Evolutionary conservation across 2,888 invertebrate species (phyloP), one percentile per base, ranked within the genome.

Genomic region (Lissocephala sabroskyi): DNA sequence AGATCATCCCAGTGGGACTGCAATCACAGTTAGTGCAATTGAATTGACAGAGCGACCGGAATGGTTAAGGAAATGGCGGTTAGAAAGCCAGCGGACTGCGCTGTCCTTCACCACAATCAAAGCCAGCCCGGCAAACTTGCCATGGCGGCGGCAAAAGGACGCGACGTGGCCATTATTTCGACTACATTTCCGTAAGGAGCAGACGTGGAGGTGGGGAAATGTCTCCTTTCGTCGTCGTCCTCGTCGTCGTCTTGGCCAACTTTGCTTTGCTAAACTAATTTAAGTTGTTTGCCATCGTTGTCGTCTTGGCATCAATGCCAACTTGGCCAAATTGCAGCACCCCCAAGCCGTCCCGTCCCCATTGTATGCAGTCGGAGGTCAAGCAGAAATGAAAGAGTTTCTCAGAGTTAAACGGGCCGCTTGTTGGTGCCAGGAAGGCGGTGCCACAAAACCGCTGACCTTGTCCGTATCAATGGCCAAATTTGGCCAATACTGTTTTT

Each of bases 221-320:
- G n/a, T n/a, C n/a, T n/a, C n/a, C n/a, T n/a, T n/a, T n/a, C n/a
- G n/a, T n/a, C n/a, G n/a, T 33, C 19, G 35, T 17, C 23, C 41
- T 14, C 29, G 18, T 45, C 32, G 17, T 33, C 36, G 44, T n/a
- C 33, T 6, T 14, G 9, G 10, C 26, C 29, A 44, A 56, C 46
- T n/a, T n/a, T 36, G 35, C 37, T 49, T 42, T 40, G 36, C 52
- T 47, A 48, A 67, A 62, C 67, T 67, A 59, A 67, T 62, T 67
- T 56, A 30, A 55, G 67, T 49, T 56, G 32, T 56, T 65, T 64
- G 67, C 56, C 60, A 59, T 62, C 10, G 4, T n/a, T 3, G 2
- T 13, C 5, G 10, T 7, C 17, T 35, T 35, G 35, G 35, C 33
- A 35, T 13, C 1, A 35, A 16, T 30, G 35, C 35, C 35, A 35